Conservation (phyloP, 2,888 invertebrate genomes). For the Drosophila buzzatii region DNA sequence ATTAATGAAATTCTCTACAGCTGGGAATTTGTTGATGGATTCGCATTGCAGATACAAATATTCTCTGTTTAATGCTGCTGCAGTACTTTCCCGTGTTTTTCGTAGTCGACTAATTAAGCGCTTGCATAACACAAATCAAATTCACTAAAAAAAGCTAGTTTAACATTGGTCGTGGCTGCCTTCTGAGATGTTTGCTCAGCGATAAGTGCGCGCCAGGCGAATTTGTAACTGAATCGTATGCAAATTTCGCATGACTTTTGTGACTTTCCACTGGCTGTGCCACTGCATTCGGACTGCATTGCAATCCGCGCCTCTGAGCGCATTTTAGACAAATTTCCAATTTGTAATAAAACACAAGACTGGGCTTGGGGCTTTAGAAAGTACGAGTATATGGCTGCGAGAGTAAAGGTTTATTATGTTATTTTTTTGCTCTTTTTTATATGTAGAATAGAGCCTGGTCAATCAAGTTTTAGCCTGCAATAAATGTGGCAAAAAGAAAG, state of each 20-base stretch:
- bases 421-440: neutral
- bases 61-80: neutral
- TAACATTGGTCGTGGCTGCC: conserved; percentile 52
- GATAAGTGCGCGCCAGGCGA: conserved; percentile 43
- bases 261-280: conserved; percentile 35
- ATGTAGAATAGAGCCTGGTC: conserved; percentile 50
- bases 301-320: conserved; percentile 43
- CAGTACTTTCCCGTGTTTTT: neutral
- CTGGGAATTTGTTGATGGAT: neutral
- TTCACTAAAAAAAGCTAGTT: conserved; percentile 7
- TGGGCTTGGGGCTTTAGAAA: conserved; percentile 54
- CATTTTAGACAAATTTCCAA: conserved; percentile 63
- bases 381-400: conserved; percentile 45
- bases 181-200: conserved; percentile 33
- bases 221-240: conserved; percentile 50
- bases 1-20: neutral
- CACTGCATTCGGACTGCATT: conserved; percentile 22
- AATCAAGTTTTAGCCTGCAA: conserved; percentile 52
- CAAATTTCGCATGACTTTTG: conserved; percentile 54
- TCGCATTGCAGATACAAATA: neutral
- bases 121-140: conserved; percentile 27
- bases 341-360: conserved; percentile 59
- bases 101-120: conserved; percentile 30
- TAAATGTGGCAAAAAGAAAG: conserved; percentile 57
- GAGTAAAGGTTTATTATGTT: conserved; percentile 27